Evolutionary conservation across 2,888 invertebrate genomes (phyloP).

Genomic region (Conus canariensis): DNA sequence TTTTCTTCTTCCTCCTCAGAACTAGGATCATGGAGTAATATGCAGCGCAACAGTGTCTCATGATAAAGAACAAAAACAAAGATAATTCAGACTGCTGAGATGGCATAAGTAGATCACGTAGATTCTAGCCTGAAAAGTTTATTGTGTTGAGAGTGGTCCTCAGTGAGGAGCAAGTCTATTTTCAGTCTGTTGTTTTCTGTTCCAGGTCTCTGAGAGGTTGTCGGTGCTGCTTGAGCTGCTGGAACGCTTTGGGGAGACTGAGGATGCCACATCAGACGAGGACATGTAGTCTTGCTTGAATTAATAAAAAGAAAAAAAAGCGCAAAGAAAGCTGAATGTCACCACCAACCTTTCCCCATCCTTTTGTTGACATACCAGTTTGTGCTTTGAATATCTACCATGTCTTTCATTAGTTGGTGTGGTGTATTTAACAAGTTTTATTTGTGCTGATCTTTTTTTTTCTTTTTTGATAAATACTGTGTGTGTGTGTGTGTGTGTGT

Average conservation of each 20-base stretch:
- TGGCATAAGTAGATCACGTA: too few relatives aligned
- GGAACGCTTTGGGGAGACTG: not conserved
- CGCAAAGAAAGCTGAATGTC: not conserved
- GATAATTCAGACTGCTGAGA: too few relatives aligned
- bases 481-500: too few relatives aligned
- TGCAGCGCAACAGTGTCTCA: too few relatives aligned
- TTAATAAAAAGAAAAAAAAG: too few relatives aligned
- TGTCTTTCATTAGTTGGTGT: not conserved
- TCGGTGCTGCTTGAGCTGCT: slow-evolving; percentile 2
- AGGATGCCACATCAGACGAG: not conserved
- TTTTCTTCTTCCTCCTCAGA: too few relatives aligned
- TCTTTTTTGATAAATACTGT: too few relatives aligned
- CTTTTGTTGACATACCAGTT: not conserved
- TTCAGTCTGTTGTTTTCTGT: not conserved
- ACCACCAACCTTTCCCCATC: not conserved
- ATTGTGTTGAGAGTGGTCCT: too few relatives aligned
- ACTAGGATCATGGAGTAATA: too few relatives aligned
- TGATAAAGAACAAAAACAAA: too few relatives aligned
- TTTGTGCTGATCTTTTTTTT: not conserved
- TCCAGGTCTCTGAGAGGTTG: not conserved
- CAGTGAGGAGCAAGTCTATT: not conserved
- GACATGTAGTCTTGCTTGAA: not conserved
- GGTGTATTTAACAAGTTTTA: not conserved
- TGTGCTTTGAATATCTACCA: not conserved
- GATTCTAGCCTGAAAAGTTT: too few relatives aligned